Base-by-base conservation (phyloP, 2,113 vertebrate species). In the Perca schrenkii region DNA sequence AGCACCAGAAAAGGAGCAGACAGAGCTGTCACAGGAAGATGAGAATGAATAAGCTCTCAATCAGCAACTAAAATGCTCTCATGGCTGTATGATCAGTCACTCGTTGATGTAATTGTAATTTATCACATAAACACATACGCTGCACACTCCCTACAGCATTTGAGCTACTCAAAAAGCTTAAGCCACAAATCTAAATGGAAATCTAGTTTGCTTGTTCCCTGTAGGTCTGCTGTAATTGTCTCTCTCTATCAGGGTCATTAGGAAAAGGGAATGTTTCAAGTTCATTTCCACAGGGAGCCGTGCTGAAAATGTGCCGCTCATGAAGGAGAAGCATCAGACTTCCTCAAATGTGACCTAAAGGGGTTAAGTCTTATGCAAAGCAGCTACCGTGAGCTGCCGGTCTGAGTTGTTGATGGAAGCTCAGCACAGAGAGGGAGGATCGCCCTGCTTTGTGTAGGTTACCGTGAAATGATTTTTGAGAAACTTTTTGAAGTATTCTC, bases 161-260 rank as follows among this genome's bases (percentile, higher is more conserved):
- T 31, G 34, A 80, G 74, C 60, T 56, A 50, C 36, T 71, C 69
- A 6, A 66, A 82, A 76, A 83, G 66, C 73, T 64, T 50, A 70
- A 57, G 65, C 82, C 70, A 73, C 52, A 74, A 74, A 94, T 93
- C 93, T 90, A 87, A 92, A 91, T 91, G 85, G 76, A 85, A 89
- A 89, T 93, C 85, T 90, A 31, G 68, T 82, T 79, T 75, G 84
- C 74, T 77, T 73, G 69, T 71, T 93, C 89, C 91, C 88, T 25
- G 76, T 83, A 77, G 90, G 82, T 85, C 64, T 28, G 25, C 79
- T 70, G 76, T 91, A 91, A 93, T 90, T 88, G 83, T 86, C 83
- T 77, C 80, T 71, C 72, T 82, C 83, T 77, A 78, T 71, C 72
- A 64, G 88, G 89, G 77, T 88, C 90, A 91, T 93, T 93, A 90